Conservation (phyloP, 1,140 invertebrate species). For the Anastatus disparis region DNA sequence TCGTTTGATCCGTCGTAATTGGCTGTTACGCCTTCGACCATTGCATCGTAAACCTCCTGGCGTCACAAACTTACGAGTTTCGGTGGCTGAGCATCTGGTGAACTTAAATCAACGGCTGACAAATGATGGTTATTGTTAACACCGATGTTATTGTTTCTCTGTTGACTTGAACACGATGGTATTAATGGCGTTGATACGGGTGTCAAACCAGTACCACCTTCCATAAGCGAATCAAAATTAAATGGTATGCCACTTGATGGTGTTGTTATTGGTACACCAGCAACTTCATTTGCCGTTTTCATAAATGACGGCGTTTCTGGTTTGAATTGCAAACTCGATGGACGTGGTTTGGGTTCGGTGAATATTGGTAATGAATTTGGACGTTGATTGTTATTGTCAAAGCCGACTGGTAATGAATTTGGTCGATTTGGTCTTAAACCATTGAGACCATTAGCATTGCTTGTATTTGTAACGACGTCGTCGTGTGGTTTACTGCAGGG, state of each 20-base stretch:
- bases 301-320: constrained; percentile 62
- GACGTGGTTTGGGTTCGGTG: constrained; percentile 56
- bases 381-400: constrained; percentile 60
- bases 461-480: constrained; percentile 17
- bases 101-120: constrained; percentile 72
- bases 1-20: constrained; percentile 40
- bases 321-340: constrained; percentile 58
- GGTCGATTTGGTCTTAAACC: constrained; percentile 71
- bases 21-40: too few species aligned
- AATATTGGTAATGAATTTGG: constrained; percentile 60
- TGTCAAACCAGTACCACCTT: constrained; percentile 89
- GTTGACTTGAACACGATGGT: constrained; percentile 76
- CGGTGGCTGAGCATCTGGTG: constrained; percentile 76
- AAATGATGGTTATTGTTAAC: constrained; percentile 26
- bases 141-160: constrained; percentile 67
- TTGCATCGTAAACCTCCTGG: constrained; percentile 51
- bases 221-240: constrained; percentile 93
- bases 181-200: constrained; percentile 77
- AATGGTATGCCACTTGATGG: constrained; percentile 88
- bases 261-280: constrained; percentile 86
- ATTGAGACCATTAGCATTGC: too few species aligned
- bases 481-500: constrained; percentile 22
- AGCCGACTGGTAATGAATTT: constrained; percentile 73
- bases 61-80: constrained; percentile 82
- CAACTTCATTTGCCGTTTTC: constrained; percentile 71